Evolutionary conservation across 2,113 vertebrate genomes (phyloP).

Genomic region (Pithys albifrons): DNA sequence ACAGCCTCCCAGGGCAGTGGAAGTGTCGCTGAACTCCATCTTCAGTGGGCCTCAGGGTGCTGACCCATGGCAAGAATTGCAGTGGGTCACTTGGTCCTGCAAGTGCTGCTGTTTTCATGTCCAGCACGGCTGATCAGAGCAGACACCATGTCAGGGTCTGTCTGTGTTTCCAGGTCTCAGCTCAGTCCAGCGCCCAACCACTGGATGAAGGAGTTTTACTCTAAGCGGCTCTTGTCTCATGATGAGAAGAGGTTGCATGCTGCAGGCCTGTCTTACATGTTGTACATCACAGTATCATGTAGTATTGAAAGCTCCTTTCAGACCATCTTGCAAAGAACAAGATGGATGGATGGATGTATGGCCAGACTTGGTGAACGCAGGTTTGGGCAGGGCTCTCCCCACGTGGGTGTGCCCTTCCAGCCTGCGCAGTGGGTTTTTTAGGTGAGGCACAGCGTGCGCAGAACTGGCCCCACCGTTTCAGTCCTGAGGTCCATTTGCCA

Average conservation of each 20-base stretch:
- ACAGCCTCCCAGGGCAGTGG: neutral
- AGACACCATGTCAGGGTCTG: neutral
- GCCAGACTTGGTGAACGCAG: no score
- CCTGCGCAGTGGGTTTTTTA: no score
- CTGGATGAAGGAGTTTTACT: neutral
- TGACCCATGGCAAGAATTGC: neutral
- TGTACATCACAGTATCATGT: rapidly evolving
- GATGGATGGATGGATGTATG: no score
- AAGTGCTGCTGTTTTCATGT: rapidly evolving
- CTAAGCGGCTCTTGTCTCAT: neutral
- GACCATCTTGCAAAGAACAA: neutral
- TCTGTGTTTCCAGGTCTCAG: neutral
- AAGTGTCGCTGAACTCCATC: neutral
- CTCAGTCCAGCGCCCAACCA: neutral
- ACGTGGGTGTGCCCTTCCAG: no score
- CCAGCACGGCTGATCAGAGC: neutral
- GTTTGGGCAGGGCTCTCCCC: no score
- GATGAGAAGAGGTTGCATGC: neutral
- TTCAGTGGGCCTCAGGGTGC: neutral
- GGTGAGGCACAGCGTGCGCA: no score
- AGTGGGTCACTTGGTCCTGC: neutral
- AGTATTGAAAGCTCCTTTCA: neutral
- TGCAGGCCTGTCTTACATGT: neutral
- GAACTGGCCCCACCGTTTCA: no score
- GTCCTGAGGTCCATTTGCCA: no score